A percentile compares a stretch with the other conserved stretches of the same genome.
Evolutionary conservation across 1,140 invertebrate species (phyloP).

Genomic region (Nasonia vitripennis): DNA sequence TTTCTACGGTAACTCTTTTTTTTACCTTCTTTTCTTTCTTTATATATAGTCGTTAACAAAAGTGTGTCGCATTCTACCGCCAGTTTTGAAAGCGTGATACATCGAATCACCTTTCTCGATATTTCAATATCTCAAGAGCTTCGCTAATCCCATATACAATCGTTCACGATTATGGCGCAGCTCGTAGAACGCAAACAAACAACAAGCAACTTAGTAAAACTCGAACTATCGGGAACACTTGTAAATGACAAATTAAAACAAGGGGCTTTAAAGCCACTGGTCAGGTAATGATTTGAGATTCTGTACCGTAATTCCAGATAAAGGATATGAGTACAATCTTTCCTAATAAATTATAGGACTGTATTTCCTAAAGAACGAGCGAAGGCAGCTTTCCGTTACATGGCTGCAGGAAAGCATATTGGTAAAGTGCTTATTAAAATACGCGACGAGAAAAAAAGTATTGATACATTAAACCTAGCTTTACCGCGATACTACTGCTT

Average conservation of each 20-base stretch:
- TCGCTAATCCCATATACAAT: too few relatives aligned
- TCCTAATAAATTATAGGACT: conserved; percentile 54
- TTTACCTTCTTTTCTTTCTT: too few relatives aligned
- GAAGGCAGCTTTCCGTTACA: conserved; percentile 77
- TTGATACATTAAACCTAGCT: conserved; percentile 65
- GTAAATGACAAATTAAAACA: conserved; percentile 75
- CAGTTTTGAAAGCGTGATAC: too few relatives aligned
- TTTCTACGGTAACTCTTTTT: too few relatives aligned
- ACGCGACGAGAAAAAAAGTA: conserved; percentile 64
- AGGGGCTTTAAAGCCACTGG: conserved; percentile 74
- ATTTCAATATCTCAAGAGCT: too few relatives aligned
- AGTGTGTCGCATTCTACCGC: too few relatives aligned
- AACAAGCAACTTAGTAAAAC: too few relatives aligned
- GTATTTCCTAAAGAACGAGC: conserved; percentile 72
- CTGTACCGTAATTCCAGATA: background rate
- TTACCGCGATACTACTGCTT: conserved; percentile 77
- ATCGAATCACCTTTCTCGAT: too few relatives aligned
- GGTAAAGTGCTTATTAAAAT: conserved; percentile 85
- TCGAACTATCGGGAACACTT: too few relatives aligned
- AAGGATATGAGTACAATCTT: background rate
- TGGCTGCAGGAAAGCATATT: conserved; percentile 85
- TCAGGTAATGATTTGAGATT: background rate
- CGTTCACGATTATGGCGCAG: too few relatives aligned
- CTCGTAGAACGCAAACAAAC: too few relatives aligned
- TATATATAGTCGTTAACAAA: too few relatives aligned